Percentiles rank a stretch among this genome's conserved stretches.
Evolutionary conservation across 2,888 invertebrate species (phyloP).

Genomic region (Seladonia tumulorum): DNA sequence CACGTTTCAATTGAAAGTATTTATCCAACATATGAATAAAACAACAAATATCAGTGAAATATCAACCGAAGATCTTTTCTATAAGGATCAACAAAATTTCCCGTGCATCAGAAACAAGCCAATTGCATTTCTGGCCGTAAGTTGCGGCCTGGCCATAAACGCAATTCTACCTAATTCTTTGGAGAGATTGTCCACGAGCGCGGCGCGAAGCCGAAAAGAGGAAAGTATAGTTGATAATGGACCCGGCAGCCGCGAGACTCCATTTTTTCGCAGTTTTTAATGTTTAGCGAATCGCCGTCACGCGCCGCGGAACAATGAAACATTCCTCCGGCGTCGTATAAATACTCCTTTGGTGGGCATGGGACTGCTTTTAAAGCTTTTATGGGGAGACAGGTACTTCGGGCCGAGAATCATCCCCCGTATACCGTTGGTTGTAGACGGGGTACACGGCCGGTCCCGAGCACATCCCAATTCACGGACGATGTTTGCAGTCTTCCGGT

Average conservation of each 20-base stretch:
- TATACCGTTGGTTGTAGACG: constrained; percentile 3
- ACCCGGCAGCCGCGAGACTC: not conserved
- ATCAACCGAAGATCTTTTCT: not conserved
- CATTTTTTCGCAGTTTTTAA: constrained; percentile 22
- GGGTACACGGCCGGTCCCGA: not conserved
- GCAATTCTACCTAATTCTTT: not conserved
- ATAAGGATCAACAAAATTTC: not conserved
- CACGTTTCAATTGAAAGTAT: too few relatives aligned
- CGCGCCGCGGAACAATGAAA: constrained; percentile 36
- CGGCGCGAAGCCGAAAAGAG: not conserved
- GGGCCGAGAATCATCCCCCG: constrained; percentile 18
- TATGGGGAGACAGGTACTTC: constrained; percentile 48
- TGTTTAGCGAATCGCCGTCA: constrained; percentile 37
- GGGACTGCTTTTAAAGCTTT: constrained; percentile 63
- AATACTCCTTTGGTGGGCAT: constrained; percentile 50
- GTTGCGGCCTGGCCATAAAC: not conserved
- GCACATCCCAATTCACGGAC: constrained; percentile 28
- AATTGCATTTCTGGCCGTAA: not conserved
- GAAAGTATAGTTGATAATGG: constrained; percentile 24
- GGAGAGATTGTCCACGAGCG: not conserved
- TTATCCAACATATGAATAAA: too few relatives aligned
- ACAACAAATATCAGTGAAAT: too few relatives aligned
- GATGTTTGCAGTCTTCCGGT: not conserved
- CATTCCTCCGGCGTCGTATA: constrained; percentile 28
- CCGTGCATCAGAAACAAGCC: not conserved